Conservation (phyloP, 1,140 invertebrate species). For the Hylyphantes graminicola region DNA sequence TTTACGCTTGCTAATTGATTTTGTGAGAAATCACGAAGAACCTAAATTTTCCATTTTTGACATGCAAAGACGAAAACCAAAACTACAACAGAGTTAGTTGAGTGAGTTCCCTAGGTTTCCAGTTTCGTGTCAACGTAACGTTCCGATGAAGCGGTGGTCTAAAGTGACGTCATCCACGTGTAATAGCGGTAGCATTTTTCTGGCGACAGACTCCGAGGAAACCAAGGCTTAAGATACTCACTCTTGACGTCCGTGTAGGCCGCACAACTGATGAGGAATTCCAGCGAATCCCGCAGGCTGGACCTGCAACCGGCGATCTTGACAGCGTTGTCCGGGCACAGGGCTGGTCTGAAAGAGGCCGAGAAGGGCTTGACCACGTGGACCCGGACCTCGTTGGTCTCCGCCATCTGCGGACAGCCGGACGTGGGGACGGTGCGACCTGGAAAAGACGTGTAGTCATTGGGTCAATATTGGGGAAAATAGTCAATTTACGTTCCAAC, state of each 20-base stretch:
- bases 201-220: no score
- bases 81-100: no score
- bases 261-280: constrained; percentile 66
- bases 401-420: constrained; percentile 38
- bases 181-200: no score
- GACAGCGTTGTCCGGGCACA: constrained; percentile 59
- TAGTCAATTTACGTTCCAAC: neutral
- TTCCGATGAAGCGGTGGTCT: no score
- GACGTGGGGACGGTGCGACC: constrained; percentile 12
- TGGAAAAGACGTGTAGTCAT: neutral
- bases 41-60: no score
- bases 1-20: no score
- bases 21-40: no score
- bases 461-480: neutral
- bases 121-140: no score
- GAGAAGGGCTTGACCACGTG: constrained; percentile 33
- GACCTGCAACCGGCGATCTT: constrained; percentile 64
- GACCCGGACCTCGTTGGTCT: constrained; percentile 51
- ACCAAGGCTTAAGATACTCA: constrained; percentile 52
- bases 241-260: constrained; percentile 63
- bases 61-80: no score
- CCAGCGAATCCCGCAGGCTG: constrained; percentile 62
- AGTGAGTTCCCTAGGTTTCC: no score
- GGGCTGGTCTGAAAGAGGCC: constrained; percentile 48
- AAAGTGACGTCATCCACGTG: no score